Conservation (phyloP, 2,113 vertebrate genomes). For the Ophthalmolycus amberensis region DNA sequence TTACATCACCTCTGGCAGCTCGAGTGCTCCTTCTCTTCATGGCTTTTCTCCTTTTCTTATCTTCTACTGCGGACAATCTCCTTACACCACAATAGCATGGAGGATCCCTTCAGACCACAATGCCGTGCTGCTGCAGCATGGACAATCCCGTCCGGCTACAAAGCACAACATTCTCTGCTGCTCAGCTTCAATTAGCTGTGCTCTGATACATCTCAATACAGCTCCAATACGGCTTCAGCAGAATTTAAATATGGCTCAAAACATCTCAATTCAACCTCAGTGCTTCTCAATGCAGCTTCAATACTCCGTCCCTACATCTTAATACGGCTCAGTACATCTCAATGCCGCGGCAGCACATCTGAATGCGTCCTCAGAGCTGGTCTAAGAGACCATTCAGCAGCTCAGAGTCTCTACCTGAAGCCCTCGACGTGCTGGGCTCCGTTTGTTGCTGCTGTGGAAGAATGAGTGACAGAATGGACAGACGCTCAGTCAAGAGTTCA, state of each 20-base stretch:
- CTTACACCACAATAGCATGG: conserved; percentile 76
- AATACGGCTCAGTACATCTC: conserved; percentile 76
- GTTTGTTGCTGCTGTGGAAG: conserved; percentile 59
- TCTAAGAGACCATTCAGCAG: conserved; percentile 53
- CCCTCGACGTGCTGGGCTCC: conserved; percentile 37
- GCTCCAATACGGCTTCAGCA: conserved; percentile 57
- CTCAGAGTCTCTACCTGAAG: conserved; percentile 61
- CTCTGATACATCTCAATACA: conserved; percentile 82
- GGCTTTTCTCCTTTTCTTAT: conserved; percentile 74
- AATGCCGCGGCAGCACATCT: conserved; percentile 71
- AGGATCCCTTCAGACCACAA: conserved; percentile 73
- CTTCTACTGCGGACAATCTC: conserved; percentile 75
- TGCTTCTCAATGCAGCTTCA: conserved; percentile 73
- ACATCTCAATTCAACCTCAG: conserved; percentile 80
- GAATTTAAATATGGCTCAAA: conserved; percentile 80
- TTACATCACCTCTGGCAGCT: conserved; percentile 77
- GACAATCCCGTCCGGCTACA: conserved; percentile 74
- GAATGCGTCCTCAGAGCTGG: conserved; percentile 56
- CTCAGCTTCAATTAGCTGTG: conserved; percentile 83
- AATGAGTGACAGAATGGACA: conserved; percentile 69
- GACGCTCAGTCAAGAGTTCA: conserved; percentile 75
- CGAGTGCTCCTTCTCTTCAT: conserved; percentile 69
- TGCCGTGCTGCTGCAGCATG: conserved; percentile 65
- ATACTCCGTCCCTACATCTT: conserved; percentile 60
- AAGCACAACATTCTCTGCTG: conserved; percentile 78